A percentile compares a stretch with the other conserved stretches of the same genome.
Evolutionary conservation across 2,113 vertebrate species (phyloP).

Genomic region (Cryptotis parvus): DNA sequence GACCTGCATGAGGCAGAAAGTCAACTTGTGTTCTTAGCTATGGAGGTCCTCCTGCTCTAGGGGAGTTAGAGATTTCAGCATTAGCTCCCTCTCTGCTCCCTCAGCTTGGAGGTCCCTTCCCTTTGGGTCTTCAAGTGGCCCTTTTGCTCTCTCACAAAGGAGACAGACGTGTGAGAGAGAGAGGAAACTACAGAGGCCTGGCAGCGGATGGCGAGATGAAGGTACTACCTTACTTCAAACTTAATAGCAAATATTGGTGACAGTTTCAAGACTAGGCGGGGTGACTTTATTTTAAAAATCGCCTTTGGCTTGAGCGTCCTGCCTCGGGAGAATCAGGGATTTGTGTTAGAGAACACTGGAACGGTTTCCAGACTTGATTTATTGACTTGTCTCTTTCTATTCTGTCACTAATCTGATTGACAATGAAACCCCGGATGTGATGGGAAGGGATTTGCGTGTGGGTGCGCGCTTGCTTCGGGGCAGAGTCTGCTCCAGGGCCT

Average conservation of each 20-base stretch:
- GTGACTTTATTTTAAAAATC: constrained; percentile 58
- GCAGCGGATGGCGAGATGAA: neutral
- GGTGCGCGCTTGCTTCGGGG: neutral
- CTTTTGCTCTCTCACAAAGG: neutral
- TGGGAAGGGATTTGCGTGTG: constrained; percentile 46
- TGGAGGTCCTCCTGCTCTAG: neutral
- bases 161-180: neutral
- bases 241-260: neutral
- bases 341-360: constrained; percentile 50
- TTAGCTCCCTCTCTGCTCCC: neutral
- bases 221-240: neutral
- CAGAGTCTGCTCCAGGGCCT: no score
- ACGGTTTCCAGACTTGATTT: constrained; percentile 73
- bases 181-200: neutral
- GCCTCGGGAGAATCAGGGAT: neutral
- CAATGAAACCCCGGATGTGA: constrained; percentile 53
- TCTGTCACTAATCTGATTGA: constrained; percentile 74
- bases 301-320: neutral
- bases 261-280: neutral
- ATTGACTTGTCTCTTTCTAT: constrained; percentile 78
- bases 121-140: neutral
- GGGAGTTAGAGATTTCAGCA: neutral
- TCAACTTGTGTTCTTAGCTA: constrained; percentile 14
- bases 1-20: constrained; percentile 22
- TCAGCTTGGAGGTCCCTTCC: neutral